Evolutionary conservation across 2,888 invertebrate genomes (phyloP), one percentile per base, ranked within the genome.

Genomic region (Melieria crassipennis): DNA sequence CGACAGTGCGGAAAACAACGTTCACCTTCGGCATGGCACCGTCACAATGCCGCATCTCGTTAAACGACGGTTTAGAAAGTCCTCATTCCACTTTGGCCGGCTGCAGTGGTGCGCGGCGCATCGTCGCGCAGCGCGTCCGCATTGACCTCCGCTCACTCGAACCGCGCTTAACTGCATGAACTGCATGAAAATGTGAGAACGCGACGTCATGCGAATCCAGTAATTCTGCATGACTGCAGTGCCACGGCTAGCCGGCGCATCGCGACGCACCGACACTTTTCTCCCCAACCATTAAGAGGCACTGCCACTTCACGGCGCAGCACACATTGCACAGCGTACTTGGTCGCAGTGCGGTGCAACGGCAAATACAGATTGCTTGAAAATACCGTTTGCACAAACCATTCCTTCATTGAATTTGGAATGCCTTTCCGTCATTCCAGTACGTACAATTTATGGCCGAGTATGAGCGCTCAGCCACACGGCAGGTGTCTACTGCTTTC

Each of bases 381-480:
- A 67, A 67, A 60, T 67, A 61, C 67, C 67, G 60, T 67, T 67
- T 48, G 45, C 11, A 47, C 43, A 60, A 60, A 45, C 50, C 58
- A 67, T 67, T 60, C 60, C 60, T 45, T 16, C 52, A 65, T 65
- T 81, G 80, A 81, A 79, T 79, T 79, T 78, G 79, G 78, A 80
- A 81, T 80, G 30, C 30, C 30, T 30, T 30, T 30, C 30, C 2
- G 30, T 30, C 30, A 30, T 30, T 30, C 30, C 30, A 30, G 30
- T 30, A 30, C 30, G 30, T 30, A 30, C 30, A 30, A 30, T 30
- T 30, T 30, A 30, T 30, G 30, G 30, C 2, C 30, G 30, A 30
- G 30, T 30, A 30, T 30, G 30, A 30, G 30, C 30, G 30, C 3
- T 30, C 3, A 30, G 30, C 30, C 30, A 30, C 30, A 1, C 30